These are phyloP conservation scores for Tyria jacobaeae DNA, from an alignment of 2,888 invertebrate species.

Conservation along the genomic window DNA sequence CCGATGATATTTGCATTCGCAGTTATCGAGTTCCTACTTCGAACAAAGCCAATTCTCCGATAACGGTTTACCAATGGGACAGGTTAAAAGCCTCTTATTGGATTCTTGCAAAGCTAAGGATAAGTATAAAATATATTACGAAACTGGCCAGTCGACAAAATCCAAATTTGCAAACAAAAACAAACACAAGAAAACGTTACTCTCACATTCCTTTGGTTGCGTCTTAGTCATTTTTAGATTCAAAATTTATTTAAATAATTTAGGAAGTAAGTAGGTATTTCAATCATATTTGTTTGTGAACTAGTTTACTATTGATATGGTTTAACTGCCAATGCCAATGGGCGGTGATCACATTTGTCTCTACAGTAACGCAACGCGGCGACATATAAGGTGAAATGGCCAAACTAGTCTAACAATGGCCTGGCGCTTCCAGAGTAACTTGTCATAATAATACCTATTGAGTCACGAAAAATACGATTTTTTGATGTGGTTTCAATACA, in stretches of 20 bases:
- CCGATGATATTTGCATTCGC: not conserved
- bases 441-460: not conserved
- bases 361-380: too few relatives aligned
- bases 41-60: slow-evolving; percentile 7
- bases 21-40: slow-evolving; percentile 11
- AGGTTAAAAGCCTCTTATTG: slow-evolving; percentile 18
- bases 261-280: not conserved
- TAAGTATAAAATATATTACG: slow-evolving; percentile 15
- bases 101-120: slow-evolving; percentile 2
- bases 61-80: slow-evolving; percentile 18
- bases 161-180: slow-evolving; percentile 13
- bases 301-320: too few relatives aligned
- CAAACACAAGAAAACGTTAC: slow-evolving; percentile 7
- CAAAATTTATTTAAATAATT: not conserved
- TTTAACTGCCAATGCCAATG: too few relatives aligned
- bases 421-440: too few relatives aligned
- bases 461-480: slow-evolving; percentile 2
- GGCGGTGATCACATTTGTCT: too few relatives aligned
- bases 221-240: not conserved
- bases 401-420: too few relatives aligned
- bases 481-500: too few relatives aligned
- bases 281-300: not conserved
- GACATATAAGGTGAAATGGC: too few relatives aligned
- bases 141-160: slow-evolving; percentile 13
- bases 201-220: slow-evolving; percentile 3